Base-by-base conservation (phyloP, 2,888 invertebrate genomes). In the Troides helena region DNA sequence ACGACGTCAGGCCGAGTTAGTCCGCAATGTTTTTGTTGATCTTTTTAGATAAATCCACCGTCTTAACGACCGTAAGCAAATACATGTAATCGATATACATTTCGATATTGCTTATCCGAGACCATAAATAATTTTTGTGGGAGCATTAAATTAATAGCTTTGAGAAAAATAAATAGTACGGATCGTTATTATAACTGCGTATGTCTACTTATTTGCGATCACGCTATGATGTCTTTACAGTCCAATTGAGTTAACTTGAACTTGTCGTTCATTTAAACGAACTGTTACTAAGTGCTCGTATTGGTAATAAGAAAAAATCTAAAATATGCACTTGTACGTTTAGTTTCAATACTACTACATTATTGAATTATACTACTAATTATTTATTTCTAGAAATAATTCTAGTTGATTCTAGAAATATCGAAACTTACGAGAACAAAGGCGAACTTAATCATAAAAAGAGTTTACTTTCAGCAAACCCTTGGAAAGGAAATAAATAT, bases 31-130 rank as follows among this genome's bases (percentile, higher is more conserved):
- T 90, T 88, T 91, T 88, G 88, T 90, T 90, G 88, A 87, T 87
- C 87, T 86, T 88, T 92, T 92, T 90, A 90, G 90, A 90, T 90
- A 90, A 90, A 91, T 90, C 90, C 89, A 87, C 80, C 81, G 82
- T 84, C 87, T 90, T 90, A 92, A 91, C 92, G 90, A 89, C 86
- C 85, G 85, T 86, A 88, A 88, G 89, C 90, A 89, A 90, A 90
- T 90, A 90, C 89, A 87, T 86, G 90, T 85, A 90, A 90, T 90
- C 88, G 87, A 82, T 87, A 88, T 87, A 89, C 88, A 83, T 91
- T 91, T 64, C 70, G 67, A 67, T 91, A 91, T 90, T 90, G 89
- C 88, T 89, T 87, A 88, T 89, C 83, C 88, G 87, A 88, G 87
- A 89, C 85, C 89, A 87, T 92, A 91, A 92, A 92, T 91, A 88